Evolutionary conservation across 2,113 vertebrate genomes (phyloP).

Genomic region (Clarias gariepinus): DNA sequence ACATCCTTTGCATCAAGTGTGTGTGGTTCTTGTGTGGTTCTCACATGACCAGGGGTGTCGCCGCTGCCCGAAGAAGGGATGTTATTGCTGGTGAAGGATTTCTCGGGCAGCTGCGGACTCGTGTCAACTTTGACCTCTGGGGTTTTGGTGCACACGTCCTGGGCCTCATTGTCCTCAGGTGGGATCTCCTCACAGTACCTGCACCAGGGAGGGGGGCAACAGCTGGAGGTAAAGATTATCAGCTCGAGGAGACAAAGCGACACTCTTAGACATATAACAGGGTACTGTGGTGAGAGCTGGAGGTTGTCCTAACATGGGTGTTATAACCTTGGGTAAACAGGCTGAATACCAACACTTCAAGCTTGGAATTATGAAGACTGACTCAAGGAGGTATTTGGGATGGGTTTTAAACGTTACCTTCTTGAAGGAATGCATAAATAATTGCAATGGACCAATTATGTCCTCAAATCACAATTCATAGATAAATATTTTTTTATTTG

Average conservation of each 20-base stretch:
- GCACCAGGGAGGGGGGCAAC: slow-evolving; percentile 71
- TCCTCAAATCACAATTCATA: not conserved
- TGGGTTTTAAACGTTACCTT: not conserved
- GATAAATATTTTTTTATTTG: not conserved
- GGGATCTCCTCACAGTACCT: slow-evolving; percentile 98
- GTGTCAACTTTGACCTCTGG: slow-evolving; percentile 89
- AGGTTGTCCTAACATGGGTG: not conserved
- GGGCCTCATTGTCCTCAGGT: slow-evolving; percentile 89
- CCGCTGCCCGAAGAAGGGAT: slow-evolving; percentile 76
- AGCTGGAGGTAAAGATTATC: slow-evolving; percentile 72
- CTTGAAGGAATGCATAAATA: not conserved
- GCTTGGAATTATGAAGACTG: not conserved
- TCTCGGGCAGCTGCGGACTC: slow-evolving; percentile 83
- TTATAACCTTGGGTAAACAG: not conserved
- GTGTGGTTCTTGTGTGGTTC: slow-evolving; percentile 27
- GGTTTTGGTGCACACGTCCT: slow-evolving; percentile 90
- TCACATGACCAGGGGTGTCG: slow-evolving; percentile 82
- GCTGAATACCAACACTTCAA: not conserved
- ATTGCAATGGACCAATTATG: not conserved
- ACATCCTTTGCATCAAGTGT: not conserved
- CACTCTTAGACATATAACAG: slow-evolving; percentile 39
- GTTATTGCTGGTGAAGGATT: slow-evolving; percentile 83
- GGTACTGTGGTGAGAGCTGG: not conserved
- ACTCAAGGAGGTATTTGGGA: not conserved
- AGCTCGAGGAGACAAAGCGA: slow-evolving; percentile 55